Percentiles rank a stretch among this genome's conserved stretches.
Conservation (phyloP, 2,888 invertebrate species). For the Opisthograptis luteolata region DNA sequence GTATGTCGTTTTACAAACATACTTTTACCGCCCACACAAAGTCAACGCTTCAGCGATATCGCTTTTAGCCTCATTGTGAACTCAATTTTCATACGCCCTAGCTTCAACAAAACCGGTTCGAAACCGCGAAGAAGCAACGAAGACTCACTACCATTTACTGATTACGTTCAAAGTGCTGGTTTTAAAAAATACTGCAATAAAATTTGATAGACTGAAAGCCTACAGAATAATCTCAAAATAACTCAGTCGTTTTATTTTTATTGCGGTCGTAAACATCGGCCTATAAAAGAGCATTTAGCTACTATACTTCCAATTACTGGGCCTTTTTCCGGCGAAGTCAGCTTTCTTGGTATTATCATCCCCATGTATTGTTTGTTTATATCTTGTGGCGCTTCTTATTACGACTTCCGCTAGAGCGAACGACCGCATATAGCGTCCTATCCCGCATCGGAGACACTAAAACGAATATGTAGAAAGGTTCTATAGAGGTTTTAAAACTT, state of each 20-base stretch:
- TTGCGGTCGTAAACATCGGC: constrained; percentile 37
- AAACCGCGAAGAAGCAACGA: background rate
- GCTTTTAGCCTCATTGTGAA: too few species aligned
- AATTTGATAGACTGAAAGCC: constrained; percentile 27
- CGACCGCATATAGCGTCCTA: constrained; percentile 1
- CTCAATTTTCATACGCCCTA: too few species aligned
- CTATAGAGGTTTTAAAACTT: constrained; percentile 9
- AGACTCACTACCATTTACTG: background rate
- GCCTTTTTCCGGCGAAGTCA: constrained; percentile 26
- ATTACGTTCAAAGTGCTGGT: background rate
- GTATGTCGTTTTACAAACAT: background rate
- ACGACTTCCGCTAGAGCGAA: constrained; percentile 13
- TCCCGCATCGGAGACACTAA: background rate
- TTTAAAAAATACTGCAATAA: constrained; percentile 16
- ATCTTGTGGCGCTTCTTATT: constrained; percentile 15
- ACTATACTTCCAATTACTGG: constrained; percentile 37
- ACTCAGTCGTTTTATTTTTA: constrained; percentile 41
- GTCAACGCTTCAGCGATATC: too few species aligned
- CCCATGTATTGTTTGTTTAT: constrained; percentile 27
- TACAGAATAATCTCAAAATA: constrained; percentile 37
- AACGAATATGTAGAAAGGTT: constrained; percentile 3
- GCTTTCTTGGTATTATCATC: constrained; percentile 27
- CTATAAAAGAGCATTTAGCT: constrained; percentile 41
- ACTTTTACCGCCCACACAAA: background rate
- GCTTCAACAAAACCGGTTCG: too few species aligned